Evolutionary conservation across 1,140 invertebrate genomes (phyloP).

Genomic region (Helicorthomorpha holstii): DNA sequence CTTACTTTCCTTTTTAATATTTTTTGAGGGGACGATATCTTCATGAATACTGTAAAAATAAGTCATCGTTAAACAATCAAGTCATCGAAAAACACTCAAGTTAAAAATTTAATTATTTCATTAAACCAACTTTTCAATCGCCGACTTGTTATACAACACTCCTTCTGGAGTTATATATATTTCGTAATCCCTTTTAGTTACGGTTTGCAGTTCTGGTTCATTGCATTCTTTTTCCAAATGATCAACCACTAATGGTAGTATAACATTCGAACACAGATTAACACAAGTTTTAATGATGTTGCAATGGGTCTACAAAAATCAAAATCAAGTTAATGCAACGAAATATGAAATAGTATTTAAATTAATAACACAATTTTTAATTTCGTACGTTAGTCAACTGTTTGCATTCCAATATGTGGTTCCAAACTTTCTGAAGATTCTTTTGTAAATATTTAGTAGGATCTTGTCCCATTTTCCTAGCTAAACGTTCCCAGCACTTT

Average conservation of each 20-base stretch:
- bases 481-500: background rate
- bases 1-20: constrained; percentile 91
- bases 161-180: constrained; percentile 76
- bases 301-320: constrained; percentile 31
- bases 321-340: too few relatives aligned
- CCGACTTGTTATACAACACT: constrained; percentile 75
- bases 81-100: background rate
- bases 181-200: constrained; percentile 73
- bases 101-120: constrained; percentile 4
- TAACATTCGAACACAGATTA: constrained; percentile 39
- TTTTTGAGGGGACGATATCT: constrained; percentile 41
- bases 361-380: too few relatives aligned
- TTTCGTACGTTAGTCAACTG: background rate
- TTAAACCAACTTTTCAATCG: constrained; percentile 61
- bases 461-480: background rate
- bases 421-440: background rate
- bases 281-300: constrained; percentile 33
- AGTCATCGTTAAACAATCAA: constrained; percentile 5
- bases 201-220: constrained; percentile 45
- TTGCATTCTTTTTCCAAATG: constrained; percentile 38
- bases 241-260: constrained; percentile 39
- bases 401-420: background rate
- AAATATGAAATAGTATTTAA: too few relatives aligned
- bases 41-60: constrained; percentile 27
- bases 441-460: background rate